Percentiles rank a stretch among this genome's conserved stretches.
phyloP scores from a whole-genome alignment of 2,888 invertebrate genomes.

The Rotaria socialis region DNA sequence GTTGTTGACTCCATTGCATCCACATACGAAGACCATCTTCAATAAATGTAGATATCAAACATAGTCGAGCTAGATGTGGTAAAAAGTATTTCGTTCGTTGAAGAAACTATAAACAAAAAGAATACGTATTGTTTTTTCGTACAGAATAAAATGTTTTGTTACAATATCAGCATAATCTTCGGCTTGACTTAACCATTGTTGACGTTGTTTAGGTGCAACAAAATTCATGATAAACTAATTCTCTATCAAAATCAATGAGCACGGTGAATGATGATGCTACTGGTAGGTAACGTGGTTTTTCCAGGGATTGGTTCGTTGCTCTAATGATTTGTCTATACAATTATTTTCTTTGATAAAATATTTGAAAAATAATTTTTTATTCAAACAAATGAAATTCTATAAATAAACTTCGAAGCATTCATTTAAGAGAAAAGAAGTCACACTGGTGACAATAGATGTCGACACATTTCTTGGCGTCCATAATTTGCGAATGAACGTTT shows the following conservation, averaged over 20 bases:
- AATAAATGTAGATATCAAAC: slow-evolving; percentile 93
- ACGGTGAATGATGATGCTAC: no score
- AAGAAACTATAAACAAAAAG: slow-evolving; percentile 55
- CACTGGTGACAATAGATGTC: neutral
- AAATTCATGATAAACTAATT: neutral
- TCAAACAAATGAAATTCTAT: neutral
- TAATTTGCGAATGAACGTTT: neutral
- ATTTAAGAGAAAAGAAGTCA: no score
- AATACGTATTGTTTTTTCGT: neutral
- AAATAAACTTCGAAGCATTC: neutral
- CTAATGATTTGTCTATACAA: no score
- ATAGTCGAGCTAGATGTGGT: slow-evolving; percentile 89
- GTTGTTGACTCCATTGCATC: slow-evolving; percentile 94
- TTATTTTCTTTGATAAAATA: neutral
- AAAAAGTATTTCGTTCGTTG: slow-evolving; percentile 80
- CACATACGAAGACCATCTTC: slow-evolving; percentile 99
- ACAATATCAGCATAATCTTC: slow-evolving; percentile 46
- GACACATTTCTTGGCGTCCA: neutral
- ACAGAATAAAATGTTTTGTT: neutral
- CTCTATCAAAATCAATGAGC: neutral
- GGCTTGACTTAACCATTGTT: slow-evolving; percentile 39
- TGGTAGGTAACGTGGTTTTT: neutral
- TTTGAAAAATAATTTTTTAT: neutral
- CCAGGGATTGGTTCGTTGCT: neutral
- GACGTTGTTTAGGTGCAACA: slow-evolving; percentile 32